A percentile compares a stretch with the other conserved stretches of the same genome.
These are phyloP conservation scores for Petromus typicus DNA, from an alignment of 2,113 vertebrate species.

Conservation along the genomic window DNA sequence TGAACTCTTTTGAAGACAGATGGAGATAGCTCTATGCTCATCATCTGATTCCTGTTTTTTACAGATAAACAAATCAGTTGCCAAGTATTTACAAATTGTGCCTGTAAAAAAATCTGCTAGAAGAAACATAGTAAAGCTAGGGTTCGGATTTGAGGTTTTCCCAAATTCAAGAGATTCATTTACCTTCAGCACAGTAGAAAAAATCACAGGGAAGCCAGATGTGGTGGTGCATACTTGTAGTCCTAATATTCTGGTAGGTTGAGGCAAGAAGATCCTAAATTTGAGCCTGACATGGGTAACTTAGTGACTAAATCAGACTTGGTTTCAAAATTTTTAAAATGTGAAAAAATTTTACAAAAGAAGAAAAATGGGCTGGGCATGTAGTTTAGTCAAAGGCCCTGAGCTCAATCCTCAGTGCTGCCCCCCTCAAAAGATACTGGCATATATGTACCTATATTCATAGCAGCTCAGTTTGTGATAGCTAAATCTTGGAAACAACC, in stretches of 20 bases:
- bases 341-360: background rate
- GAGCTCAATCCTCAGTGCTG: background rate
- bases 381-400: background rate
- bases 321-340: background rate
- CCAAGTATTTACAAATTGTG: background rate
- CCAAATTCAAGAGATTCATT: background rate
- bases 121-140: background rate
- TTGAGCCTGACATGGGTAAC: background rate
- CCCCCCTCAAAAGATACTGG: too few species aligned
- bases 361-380: background rate
- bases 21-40: background rate
- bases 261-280: background rate
- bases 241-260: background rate
- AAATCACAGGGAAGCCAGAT: background rate
- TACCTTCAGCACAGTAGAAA: background rate
- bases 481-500: too few species aligned
- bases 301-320: background rate
- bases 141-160: background rate
- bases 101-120: background rate
- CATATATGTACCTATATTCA: too few species aligned
- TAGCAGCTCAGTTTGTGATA: too few species aligned
- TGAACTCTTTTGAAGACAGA: background rate
- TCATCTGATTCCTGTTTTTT: background rate
- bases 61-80: background rate
- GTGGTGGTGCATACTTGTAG: background rate